These are phyloP conservation scores for Manacus vitellinus DNA, from an alignment of 2,113 vertebrate genomes.

Conservation along the genomic window DNA sequence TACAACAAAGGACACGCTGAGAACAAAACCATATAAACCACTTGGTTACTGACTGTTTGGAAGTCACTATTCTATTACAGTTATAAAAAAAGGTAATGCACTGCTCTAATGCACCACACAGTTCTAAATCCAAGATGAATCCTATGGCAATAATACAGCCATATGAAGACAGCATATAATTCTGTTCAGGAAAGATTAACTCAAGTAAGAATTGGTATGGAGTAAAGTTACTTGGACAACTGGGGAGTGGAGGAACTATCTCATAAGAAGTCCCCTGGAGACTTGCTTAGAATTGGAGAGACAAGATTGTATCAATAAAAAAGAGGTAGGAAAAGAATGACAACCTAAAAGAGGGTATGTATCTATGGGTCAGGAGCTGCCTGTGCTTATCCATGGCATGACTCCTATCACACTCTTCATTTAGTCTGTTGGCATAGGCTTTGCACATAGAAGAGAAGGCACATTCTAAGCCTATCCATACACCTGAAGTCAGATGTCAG, in stretches of 20 bases:
- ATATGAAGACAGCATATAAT: background rate
- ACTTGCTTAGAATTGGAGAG: background rate
- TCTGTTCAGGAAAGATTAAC: background rate
- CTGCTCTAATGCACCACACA: background rate
- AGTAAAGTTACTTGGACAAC: background rate
- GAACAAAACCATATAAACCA: background rate
- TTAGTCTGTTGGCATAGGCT: background rate
- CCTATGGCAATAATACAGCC: background rate
- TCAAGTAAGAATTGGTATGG: background rate
- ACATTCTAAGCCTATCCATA: fast-evolving
- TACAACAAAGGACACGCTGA: background rate
- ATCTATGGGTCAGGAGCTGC: background rate
- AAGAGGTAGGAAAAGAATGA: background rate
- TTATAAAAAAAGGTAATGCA: background rate
- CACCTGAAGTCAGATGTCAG: background rate
- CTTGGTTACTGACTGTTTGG: background rate
- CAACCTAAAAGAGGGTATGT: background rate
- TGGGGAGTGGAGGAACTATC: background rate
- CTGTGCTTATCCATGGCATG: background rate
- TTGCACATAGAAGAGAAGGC: background rate
- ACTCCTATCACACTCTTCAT: background rate
- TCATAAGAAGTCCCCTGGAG: background rate
- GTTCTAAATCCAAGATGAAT: background rate
- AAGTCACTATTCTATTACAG: background rate
- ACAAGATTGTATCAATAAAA: background rate